Evolutionary conservation across 2,113 vertebrate species (phyloP), one percentile per base, ranked within the genome.

Genomic region (Scatophagus argus): DNA sequence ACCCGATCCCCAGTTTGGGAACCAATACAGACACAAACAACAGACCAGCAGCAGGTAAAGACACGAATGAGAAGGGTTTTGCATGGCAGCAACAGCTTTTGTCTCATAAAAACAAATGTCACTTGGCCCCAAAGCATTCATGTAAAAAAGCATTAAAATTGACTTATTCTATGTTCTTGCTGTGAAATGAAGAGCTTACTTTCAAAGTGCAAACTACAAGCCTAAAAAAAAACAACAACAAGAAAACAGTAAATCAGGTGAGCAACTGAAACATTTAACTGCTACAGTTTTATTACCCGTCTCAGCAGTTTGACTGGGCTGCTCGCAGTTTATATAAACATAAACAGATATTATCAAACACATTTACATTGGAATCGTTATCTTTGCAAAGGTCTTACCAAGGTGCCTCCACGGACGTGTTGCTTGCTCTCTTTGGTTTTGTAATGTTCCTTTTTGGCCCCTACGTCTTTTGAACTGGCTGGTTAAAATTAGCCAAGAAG

Each of bases 401-500:
- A 65, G 19, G 59, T 27, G 46, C 52, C 43, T 5, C 43, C 2
- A 23, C 43, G 31, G 82, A 70, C 56, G 29, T 63, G 21, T 52
- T 74, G 60, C 51, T 75, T 69, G 44, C 29, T 70, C 62, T 67
- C 62, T 47, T 36, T 43, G 31, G 67, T 80, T 79, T 75, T 69
- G 62, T 67, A 83, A 80, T 19, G 10, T 60, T 64, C 70, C 44
- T 61, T 62, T n/a, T 85, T 36, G 3, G 67, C 78, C 64, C 55
- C 16, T 29, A 29, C 39, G 70, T 62, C 51, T 41, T 79, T 82
- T 78, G 31, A 69, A 82, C 72, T 64, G 76, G 23, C n/a, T 44
- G 58, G 90, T 88, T 92, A 92, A 88, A 91, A 89, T 92, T 92
- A 93, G 89, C 66, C 68, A 51, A 81, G 90, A 21, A 87, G 56